phyloP scores from a whole-genome alignment of 2,113 vertebrate species.

The Cottus gobio region DNA sequence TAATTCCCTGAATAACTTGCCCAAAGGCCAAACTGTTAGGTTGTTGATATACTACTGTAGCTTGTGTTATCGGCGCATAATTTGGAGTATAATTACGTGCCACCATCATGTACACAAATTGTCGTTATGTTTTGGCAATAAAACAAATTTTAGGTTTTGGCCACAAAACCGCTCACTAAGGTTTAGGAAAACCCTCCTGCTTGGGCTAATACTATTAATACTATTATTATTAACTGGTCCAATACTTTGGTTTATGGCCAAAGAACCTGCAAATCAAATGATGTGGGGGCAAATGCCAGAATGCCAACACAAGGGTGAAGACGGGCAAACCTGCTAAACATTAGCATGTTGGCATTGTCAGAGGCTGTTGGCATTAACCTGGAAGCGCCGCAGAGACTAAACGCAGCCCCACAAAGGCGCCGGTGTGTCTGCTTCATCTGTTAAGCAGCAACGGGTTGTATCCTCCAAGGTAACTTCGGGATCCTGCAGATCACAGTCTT shows the following conservation, averaged over 20 bases:
- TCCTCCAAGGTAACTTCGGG: conserved; percentile 4
- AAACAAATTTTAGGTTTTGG: too few species aligned
- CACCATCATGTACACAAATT: too few species aligned
- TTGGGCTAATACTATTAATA: too few species aligned
- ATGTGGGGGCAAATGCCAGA: too few species aligned
- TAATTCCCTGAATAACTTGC: conserved; percentile 2
- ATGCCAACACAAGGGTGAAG: not conserved
- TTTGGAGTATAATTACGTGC: too few species aligned
- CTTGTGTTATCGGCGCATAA: too few species aligned
- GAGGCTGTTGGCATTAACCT: not conserved
- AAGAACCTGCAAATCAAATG: not conserved
- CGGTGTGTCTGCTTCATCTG: not conserved
- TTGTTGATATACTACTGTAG: not conserved
- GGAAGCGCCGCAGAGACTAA: not conserved
- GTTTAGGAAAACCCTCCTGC: too few species aligned
- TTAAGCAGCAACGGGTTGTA: not conserved
- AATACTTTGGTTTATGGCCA: too few species aligned
- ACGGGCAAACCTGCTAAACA: not conserved
- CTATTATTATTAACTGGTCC: too few species aligned
- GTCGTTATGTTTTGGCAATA: too few species aligned
- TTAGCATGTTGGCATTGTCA: not conserved
- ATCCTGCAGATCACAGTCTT: conserved; percentile 9
- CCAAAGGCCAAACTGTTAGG: conserved; percentile 21
- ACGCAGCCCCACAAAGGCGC: not conserved
- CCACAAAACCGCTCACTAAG: too few species aligned